Percentiles rank a stretch among this genome's conserved stretches.
These are phyloP conservation scores for zebrafish (Danio rerio) DNA, from an alignment of 2,113 vertebrate genomes.

Conservation along the genomic window DNA sequence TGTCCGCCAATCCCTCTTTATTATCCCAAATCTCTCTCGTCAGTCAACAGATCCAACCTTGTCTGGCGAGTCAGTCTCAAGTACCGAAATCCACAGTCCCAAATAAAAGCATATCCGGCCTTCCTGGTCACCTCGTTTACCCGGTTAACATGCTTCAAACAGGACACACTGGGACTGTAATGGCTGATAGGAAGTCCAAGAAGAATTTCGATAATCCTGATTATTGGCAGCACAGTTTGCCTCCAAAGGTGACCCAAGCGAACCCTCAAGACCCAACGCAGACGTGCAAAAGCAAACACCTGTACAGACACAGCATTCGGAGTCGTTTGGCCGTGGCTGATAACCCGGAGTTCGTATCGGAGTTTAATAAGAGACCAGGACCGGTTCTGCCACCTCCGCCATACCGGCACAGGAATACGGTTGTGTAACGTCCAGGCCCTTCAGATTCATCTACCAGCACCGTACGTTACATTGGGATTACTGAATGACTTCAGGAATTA, in stretches of 20 bases:
- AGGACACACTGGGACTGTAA: slow-evolving; percentile 69
- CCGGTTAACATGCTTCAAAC: slow-evolving; percentile 72
- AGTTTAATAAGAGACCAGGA: slow-evolving; percentile 94
- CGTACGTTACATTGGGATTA: slow-evolving; percentile 8
- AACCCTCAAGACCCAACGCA: slow-evolving; percentile 84
- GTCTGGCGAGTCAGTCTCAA: slow-evolving; percentile 46
- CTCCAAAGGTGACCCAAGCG: slow-evolving; percentile 84
- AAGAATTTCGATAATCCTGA: slow-evolving; percentile 98
- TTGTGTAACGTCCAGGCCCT: slow-evolving; percentile 79
- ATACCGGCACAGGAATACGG: slow-evolving; percentile 98
- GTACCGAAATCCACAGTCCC: slow-evolving; percentile 61
- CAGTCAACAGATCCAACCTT: slow-evolving; percentile 53
- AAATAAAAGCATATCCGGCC: slow-evolving; percentile 69
- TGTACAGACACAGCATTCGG: slow-evolving; percentile 79
- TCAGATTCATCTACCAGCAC: slow-evolving; percentile 57
- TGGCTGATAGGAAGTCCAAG: slow-evolving; percentile 86
- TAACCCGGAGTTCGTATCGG: slow-evolving; percentile 94
- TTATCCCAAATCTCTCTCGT: slow-evolving; percentile 45
- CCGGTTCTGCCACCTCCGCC: slow-evolving; percentile 92
- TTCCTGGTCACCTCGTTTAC: slow-evolving; percentile 68
- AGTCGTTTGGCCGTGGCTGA: slow-evolving; percentile 81
- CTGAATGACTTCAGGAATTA: not conserved
- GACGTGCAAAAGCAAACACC: slow-evolving; percentile 85
- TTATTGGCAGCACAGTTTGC: slow-evolving; percentile 98
- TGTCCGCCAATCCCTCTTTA: slow-evolving; percentile 37